Conservation (phyloP, 2,797 vertebrate species). For the Xiphophorus birchmanni region DNA sequence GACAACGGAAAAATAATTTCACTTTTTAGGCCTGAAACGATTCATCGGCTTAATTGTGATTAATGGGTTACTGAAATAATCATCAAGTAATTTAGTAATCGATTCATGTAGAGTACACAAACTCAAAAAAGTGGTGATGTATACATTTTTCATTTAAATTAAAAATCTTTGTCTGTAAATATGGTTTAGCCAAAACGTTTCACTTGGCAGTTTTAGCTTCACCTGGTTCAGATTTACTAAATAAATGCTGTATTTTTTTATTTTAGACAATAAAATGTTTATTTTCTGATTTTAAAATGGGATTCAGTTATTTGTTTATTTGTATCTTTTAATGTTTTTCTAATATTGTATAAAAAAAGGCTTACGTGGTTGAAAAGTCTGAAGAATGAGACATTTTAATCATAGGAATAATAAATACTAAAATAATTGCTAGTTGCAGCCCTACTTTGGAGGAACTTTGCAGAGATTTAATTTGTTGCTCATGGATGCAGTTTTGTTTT, state of each 20-base stretch:
- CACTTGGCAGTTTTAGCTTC: not conserved
- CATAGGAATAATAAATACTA: not conserved
- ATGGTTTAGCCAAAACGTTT: not conserved
- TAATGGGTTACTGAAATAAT: no score
- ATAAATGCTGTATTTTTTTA: not conserved
- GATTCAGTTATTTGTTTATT: not conserved
- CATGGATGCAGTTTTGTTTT: not conserved
- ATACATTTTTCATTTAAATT: no score
- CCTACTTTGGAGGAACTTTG: not conserved
- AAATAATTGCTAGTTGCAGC: not conserved
- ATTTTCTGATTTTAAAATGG: not conserved
- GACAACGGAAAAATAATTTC: not conserved
- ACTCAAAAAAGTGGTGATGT: no score
- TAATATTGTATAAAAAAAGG: no score
- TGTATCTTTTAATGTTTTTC: not conserved
- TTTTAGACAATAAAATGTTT: not conserved
- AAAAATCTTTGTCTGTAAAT: no score
- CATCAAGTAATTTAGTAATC: no score
- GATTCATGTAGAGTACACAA: no score
- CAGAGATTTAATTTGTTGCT: not conserved
- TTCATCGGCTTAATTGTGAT: no score
- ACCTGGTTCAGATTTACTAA: no score
- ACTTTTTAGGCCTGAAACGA: not conserved
- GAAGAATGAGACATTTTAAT: no score
- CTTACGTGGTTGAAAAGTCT: no score